Conservation (phyloP, 2,797 vertebrate genomes). For the Onychomys arenicola region DNA sequence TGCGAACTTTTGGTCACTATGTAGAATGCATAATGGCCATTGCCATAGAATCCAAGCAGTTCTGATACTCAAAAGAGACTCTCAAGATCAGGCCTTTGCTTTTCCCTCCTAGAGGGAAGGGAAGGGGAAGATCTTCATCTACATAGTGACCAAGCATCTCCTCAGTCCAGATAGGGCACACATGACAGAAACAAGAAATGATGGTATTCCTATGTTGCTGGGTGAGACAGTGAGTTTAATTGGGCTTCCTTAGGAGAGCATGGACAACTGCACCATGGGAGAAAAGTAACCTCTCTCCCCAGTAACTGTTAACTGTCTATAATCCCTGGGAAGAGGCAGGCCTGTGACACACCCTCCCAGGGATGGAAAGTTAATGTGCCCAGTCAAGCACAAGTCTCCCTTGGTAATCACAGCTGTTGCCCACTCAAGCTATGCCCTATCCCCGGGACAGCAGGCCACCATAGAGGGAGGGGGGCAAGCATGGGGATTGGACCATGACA, state of each 20-base stretch:
- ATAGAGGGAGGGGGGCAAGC: neutral
- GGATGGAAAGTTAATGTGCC: neutral
- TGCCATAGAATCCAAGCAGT: too few relatives aligned
- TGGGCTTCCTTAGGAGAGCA: neutral
- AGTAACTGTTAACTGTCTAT: neutral
- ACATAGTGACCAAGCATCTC: neutral
- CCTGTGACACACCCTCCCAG: neutral
- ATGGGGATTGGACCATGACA: neutral
- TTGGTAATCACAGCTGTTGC: neutral
- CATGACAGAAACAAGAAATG: neutral
- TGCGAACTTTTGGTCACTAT: neutral
- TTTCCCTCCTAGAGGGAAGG: neutral
- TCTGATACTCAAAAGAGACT: neutral
- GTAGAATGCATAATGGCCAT: neutral
- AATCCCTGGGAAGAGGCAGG: neutral
- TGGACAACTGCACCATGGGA: neutral
- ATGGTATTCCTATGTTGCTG: neutral
- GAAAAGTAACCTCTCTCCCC: neutral
- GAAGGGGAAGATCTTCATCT: neutral
- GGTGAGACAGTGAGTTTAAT: neutral
- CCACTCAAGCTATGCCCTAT: neutral
- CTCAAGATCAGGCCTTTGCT: neutral
- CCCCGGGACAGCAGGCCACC: neutral
- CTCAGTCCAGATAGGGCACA: neutral
- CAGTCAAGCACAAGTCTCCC: neutral